These are phyloP conservation scores for Sycophaga agraensis DNA, from an alignment of 1,140 invertebrate genomes.

Conservation along the genomic window DNA sequence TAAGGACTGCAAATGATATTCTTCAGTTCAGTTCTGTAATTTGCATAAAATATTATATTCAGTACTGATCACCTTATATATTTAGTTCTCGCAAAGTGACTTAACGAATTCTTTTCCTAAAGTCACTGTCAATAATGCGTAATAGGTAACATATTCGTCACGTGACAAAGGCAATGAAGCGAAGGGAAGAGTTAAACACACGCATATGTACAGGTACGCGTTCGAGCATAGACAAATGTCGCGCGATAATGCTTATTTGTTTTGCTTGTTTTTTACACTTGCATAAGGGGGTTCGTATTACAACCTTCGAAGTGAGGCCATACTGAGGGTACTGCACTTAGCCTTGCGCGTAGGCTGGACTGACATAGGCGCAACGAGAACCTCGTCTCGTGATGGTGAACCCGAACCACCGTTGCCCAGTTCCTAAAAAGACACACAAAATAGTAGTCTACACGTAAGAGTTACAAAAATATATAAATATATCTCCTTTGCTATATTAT, in stretches of 20 bases:
- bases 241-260: no score
- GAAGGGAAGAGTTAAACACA: background rate
- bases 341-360: slow-evolving; percentile 78
- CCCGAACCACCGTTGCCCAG: slow-evolving; percentile 63
- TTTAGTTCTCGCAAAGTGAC: no score
- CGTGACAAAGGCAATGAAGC: background rate
- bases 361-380: slow-evolving; percentile 74
- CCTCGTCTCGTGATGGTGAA: slow-evolving; percentile 62
- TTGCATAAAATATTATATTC: no score
- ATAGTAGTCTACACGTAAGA: background rate
- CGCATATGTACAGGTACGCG: background rate
- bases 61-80: no score
- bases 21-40: no score
- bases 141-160: slow-evolving; percentile 14
- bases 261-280: slow-evolving; percentile 1
- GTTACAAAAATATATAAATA: background rate
- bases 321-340: slow-evolving; percentile 63
- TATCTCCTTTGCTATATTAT: background rate
- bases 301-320: slow-evolving; percentile 63
- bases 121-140: background rate
- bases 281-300: slow-evolving; percentile 40
- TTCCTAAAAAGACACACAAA: slow-evolving; percentile 58
- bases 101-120: no score
- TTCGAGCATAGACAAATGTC: background rate
- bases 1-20: no score